A percentile compares a stretch with the other conserved stretches of the same genome.
phyloP scores from a whole-genome alignment of 2,888 invertebrate genomes.

The Chalcosyrphus nemorum region DNA sequence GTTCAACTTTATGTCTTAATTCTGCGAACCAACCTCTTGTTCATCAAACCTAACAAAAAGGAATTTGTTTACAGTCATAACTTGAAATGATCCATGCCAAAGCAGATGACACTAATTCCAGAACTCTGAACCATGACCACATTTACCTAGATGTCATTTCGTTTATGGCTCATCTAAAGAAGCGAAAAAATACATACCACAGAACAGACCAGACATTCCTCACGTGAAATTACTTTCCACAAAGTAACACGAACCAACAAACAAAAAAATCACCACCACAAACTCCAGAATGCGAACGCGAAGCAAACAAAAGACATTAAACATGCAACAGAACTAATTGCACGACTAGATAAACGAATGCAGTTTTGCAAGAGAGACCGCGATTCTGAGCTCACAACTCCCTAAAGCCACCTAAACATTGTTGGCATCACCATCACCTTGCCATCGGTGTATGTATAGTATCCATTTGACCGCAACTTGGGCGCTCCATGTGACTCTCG shows the following conservation, averaged over 20 bases:
- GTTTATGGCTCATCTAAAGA: constrained; percentile 11
- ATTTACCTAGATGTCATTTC: constrained; percentile 12
- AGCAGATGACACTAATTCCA: constrained; percentile 5
- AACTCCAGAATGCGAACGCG: constrained; percentile 51
- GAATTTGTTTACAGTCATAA: too few relatives aligned
- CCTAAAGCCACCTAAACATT: constrained; percentile 40
- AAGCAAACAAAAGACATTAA: constrained; percentile 55
- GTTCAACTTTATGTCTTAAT: too few relatives aligned
- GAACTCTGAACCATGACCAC: constrained; percentile 1
- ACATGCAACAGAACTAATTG: constrained; percentile 67
- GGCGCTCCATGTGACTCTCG: constrained; percentile 40
- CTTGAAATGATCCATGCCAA: constrained; percentile 3
- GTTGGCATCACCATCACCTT: constrained; percentile 48
- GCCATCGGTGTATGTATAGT: constrained; percentile 27
- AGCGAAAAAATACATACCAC: neutral
- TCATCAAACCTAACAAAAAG: too few relatives aligned
- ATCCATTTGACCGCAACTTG: constrained; percentile 51
- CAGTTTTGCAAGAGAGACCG: constrained; percentile 11
- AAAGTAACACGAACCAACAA: constrained; percentile 15
- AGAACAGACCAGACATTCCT: constrained; percentile 43
- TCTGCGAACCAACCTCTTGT: too few relatives aligned
- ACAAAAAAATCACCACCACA: neutral
- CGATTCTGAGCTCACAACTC: neutral
- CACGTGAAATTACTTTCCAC: constrained; percentile 50
- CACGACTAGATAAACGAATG: constrained; percentile 53